These are phyloP conservation scores for Sminthurinus aureus DNA, from an alignment of 2,888 invertebrate species.

Conservation along the genomic window DNA sequence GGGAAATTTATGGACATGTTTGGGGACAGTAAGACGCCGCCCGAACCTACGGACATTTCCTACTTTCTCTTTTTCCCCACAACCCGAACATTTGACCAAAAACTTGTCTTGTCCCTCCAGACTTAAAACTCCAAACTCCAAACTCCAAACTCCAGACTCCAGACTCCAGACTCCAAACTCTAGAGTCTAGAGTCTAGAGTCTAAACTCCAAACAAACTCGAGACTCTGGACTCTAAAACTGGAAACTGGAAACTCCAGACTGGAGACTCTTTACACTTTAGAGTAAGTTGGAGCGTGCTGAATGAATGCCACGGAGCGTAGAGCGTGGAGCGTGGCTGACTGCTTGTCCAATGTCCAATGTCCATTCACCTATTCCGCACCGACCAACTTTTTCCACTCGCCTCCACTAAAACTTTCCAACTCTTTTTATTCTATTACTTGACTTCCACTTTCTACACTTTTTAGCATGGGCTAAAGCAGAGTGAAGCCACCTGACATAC, in stretches of 20 bases:
- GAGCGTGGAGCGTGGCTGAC: background rate
- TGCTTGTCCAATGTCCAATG: background rate
- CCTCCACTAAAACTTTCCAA: no score
- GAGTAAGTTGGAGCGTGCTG: background rate
- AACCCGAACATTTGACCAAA: background rate
- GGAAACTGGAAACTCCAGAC: no score
- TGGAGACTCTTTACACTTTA: background rate
- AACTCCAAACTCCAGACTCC: background rate
- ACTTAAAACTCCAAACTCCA: background rate
- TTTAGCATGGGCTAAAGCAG: no score
- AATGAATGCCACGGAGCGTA: background rate
- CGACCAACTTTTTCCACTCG: background rate
- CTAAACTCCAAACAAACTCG: background rate
- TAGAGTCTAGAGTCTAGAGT: background rate
- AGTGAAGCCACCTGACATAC: no score
- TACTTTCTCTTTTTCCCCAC: background rate
- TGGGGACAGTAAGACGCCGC: slow-evolving; percentile 41
- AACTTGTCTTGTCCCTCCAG: background rate
- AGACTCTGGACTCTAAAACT: no score
- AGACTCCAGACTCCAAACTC: background rate
- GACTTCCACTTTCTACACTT: no score
- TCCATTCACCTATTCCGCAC: background rate
- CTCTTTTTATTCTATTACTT: no score
- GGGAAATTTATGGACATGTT: slow-evolving; percentile 44
- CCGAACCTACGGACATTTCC: slow-evolving; percentile 11